Conservation (phyloP, 2,113 vertebrate genomes). For the Centropristis striata region DNA sequence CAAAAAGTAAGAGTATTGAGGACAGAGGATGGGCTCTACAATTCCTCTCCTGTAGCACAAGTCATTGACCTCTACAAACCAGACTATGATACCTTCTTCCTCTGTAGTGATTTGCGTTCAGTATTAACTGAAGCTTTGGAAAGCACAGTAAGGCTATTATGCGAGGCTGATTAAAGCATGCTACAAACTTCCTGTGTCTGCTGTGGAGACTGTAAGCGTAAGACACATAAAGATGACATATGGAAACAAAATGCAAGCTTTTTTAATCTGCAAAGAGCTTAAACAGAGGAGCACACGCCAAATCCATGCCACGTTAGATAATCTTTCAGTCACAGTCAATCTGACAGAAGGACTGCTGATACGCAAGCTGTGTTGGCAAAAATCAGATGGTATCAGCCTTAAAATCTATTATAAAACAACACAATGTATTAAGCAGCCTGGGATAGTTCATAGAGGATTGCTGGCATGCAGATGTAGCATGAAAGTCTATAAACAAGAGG, state of each 20-base stretch:
- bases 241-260: conserved; percentile 23
- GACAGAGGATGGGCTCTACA: conserved; percentile 33
- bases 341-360: conserved; percentile 4
- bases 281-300: not conserved
- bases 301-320: conserved; percentile 8
- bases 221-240: conserved; percentile 36
- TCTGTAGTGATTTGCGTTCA: conserved; percentile 52
- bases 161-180: conserved; percentile 66
- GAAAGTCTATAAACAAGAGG: not conserved
- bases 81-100: conserved; percentile 58
- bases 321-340: conserved; percentile 41
- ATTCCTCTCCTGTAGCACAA: conserved; percentile 45
- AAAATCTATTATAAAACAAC: conserved; percentile 65
- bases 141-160: conserved; percentile 72
- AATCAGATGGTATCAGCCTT: conserved; percentile 35
- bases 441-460: conserved; percentile 24
- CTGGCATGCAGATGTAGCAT: conserved; percentile 16
- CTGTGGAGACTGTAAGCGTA: conserved; percentile 35
- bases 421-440: conserved; percentile 43
- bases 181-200: conserved; percentile 67
- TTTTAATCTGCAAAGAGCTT: conserved; percentile 30
- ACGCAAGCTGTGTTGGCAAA: conserved; percentile 43
- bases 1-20: not conserved
- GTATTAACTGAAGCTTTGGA: conserved; percentile 58
- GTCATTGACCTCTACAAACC: conserved; percentile 48